A percentile compares a stretch with the other conserved stretches of the same genome.
Conservation (phyloP, 2,113 vertebrate genomes). For the Crotalus tigris region DNA sequence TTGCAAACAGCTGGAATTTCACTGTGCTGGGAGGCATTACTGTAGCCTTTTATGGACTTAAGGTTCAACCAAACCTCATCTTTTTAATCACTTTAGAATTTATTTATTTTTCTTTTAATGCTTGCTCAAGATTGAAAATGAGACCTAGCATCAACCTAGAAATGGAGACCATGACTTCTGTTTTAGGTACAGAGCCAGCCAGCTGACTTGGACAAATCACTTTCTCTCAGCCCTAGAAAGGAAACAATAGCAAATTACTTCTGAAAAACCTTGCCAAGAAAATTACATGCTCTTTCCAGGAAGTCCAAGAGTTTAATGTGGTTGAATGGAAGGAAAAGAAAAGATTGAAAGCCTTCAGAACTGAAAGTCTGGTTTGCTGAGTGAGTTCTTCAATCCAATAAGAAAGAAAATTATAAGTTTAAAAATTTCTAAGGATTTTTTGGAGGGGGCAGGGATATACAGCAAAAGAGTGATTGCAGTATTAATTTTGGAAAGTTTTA, state of each 20-base stretch:
- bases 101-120: not conserved
- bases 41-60: not conserved
- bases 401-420: not conserved
- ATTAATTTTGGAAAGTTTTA: not conserved
- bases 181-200: not conserved
- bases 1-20: not conserved
- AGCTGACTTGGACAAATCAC: not conserved
- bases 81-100: not conserved
- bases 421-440: not conserved
- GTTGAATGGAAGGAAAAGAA: not conserved
- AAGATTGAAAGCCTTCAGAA: not conserved
- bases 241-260: not conserved
- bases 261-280: not conserved
- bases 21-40: not conserved
- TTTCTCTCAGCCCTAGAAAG: not conserved
- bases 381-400: not conserved
- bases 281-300: not conserved
- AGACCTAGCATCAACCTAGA: not conserved
- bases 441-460: not conserved
- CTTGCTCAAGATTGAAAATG: not conserved
- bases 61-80: not conserved
- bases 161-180: not conserved
- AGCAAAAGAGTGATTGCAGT: not conserved
- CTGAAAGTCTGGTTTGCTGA: not conserved
- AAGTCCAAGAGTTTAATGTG: not conserved